Conservation (phyloP, 2,888 invertebrate species). For the Cecidostiba fungosa region DNA sequence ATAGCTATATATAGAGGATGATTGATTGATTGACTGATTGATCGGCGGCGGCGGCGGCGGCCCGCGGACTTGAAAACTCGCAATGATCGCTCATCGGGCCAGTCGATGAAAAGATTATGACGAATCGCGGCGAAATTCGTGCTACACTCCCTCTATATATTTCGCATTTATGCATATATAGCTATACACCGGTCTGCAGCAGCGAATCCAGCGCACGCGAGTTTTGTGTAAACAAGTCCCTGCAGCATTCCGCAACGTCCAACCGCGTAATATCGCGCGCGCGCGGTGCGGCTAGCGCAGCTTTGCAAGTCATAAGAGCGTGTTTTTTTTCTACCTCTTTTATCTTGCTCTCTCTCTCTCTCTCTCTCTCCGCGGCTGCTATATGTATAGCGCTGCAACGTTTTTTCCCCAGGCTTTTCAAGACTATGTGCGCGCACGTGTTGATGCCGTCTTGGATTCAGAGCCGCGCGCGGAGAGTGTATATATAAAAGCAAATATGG, state of each 20-base stretch:
- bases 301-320: conserved; percentile 42
- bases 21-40: conserved; percentile 27
- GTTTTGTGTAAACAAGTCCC: conserved; percentile 53
- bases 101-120: neutral
- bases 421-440: neutral
- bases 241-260: conserved; percentile 45
- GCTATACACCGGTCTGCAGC: no score
- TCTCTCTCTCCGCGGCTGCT: neutral
- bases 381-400: neutral
- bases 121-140: neutral
- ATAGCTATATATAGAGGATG: neutral
- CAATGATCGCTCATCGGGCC: neutral
- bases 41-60: no score
- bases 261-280: conserved; percentile 40
- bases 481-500: neutral
- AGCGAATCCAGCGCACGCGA: conserved; percentile 12
- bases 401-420: neutral
- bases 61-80: neutral
- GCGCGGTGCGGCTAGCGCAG: no score
- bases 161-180: neutral
- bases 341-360: neutral
- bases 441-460: neutral
- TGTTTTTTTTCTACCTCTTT: neutral
- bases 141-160: no score
- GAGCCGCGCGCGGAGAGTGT: neutral